Base-by-base conservation (phyloP, 2,113 vertebrate species). In the Rhodinocichla rosea region DNA sequence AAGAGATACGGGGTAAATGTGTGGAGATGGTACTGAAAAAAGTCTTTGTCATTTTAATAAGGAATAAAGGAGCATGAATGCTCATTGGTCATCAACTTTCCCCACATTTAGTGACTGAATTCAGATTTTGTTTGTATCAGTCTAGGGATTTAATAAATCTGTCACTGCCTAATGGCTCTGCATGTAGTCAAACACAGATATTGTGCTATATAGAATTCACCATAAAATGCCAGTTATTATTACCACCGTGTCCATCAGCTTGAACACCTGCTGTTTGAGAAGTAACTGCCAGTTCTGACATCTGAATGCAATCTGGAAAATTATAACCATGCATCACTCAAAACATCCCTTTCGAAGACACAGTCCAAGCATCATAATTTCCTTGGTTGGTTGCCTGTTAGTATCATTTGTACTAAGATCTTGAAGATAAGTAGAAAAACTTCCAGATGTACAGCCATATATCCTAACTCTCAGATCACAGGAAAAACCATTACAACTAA, bases 351-450 rank as follows among this genome's bases (percentile, higher is more conserved):
- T 92, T 90, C 76, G 92, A 78, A 97, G 90, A 42, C 83, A 47
- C 55, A 91, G 73, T 94, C 95, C 96, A 97, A 97, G 71, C 90
- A 97, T 96, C 93, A 97, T 92, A 93, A 97, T 96, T 95, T 89
- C 79, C 95, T 90, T 97, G 95, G 87, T 96, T 92, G 87, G 79
- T 97, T 67, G 67, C 90, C 93, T 49, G 16, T 94, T 97, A 95
- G 85, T 92, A 55, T 90, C 80, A 95, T 96, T 53, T 89, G 40
- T 86, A 87, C 73, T 50, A 92, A 97, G 88, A 96, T 77, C 81
- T 85, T 87, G 50, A 70, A 96, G 94, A 97, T 97, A 93, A 89
- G 70, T 87, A 93, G 69, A 63, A 84, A 89, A 95, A 77, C 73
- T 96, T 97, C 92, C 94, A 95, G 90, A 95, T 95, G 59, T 60